These are phyloP conservation scores for Epinotia nisella DNA, from an alignment of 2,888 invertebrate genomes.

Conservation along the genomic window DNA sequence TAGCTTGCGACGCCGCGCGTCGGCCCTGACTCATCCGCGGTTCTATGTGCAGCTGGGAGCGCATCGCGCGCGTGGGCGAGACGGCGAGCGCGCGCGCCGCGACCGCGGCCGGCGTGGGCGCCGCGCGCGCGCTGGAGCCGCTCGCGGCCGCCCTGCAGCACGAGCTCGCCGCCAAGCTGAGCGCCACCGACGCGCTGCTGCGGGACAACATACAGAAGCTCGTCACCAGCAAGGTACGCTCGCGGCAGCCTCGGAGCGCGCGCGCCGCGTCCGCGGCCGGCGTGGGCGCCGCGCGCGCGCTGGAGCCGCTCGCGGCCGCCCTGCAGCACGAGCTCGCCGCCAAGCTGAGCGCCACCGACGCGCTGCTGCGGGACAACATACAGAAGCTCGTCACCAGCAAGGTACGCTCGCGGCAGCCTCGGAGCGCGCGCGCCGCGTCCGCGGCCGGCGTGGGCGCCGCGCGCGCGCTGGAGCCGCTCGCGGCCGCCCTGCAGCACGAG, in stretches of 20 bases:
- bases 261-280: slow-evolving; percentile 61
- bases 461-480: slow-evolving; percentile 89
- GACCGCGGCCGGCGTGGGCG: slow-evolving; percentile 74
- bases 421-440: slow-evolving; percentile 61
- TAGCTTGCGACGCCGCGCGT: too few relatives aligned
- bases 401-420: slow-evolving; percentile 82
- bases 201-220: slow-evolving; percentile 92
- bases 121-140: slow-evolving; percentile 89
- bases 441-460: slow-evolving; percentile 77
- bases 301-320: slow-evolving; percentile 90
- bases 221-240: slow-evolving; percentile 90
- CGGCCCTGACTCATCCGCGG: too few relatives aligned
- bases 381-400: slow-evolving; percentile 91
- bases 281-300: slow-evolving; percentile 83
- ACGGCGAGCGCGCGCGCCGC: slow-evolving; percentile 68
- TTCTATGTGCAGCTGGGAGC: slow-evolving; percentile 73
- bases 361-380: slow-evolving; percentile 91
- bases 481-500: slow-evolving; percentile 89
- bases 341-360: slow-evolving; percentile 90
- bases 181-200: slow-evolving; percentile 89
- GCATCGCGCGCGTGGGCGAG: slow-evolving; percentile 61
- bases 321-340: slow-evolving; percentile 89
- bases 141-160: slow-evolving; percentile 89
- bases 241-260: slow-evolving; percentile 65
- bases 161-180: slow-evolving; percentile 89